Evolutionary conservation across 2,797 vertebrate genomes (phyloP).

Genomic region (Cyclura pinguis): DNA sequence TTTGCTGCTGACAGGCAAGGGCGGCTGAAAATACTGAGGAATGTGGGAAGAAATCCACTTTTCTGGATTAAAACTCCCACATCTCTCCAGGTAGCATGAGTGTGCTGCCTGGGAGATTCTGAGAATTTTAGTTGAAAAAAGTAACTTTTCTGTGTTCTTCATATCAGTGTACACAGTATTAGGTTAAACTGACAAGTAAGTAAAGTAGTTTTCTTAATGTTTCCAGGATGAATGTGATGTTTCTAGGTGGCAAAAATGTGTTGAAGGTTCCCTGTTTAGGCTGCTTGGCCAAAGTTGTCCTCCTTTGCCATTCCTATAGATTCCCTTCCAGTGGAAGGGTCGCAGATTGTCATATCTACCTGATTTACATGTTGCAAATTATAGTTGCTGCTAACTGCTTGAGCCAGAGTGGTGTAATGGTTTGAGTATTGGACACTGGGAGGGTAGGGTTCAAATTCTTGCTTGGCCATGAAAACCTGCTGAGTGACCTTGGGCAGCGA

Average conservation of each 20-base stretch:
- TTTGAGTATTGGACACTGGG: no score
- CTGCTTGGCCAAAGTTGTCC: not conserved
- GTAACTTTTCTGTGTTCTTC: no score
- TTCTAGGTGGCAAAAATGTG: not conserved
- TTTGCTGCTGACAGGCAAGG: not conserved
- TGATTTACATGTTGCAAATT: not conserved
- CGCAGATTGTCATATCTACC: not conserved
- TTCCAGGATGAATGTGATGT: not conserved
- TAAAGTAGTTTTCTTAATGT: not conserved
- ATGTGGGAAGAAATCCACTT: not conserved
- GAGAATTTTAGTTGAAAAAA: no score
- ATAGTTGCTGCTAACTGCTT: not conserved
- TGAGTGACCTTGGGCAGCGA: no score
- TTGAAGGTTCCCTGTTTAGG: not conserved
- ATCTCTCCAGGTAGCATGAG: no score
- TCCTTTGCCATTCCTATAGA: not conserved
- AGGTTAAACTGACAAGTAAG: not conserved
- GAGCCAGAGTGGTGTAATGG: no score
- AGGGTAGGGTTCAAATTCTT: no score
- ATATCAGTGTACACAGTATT: not conserved
- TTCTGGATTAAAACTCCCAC: not conserved
- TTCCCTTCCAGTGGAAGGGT: not conserved
- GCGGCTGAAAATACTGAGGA: not conserved
- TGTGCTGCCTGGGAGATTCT: no score
- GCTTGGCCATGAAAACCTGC: no score